Percentiles rank a stretch among this genome's conserved stretches.
Evolutionary conservation across 2,113 vertebrate genomes (phyloP).

Genomic region (Neogobius melanostomus): DNA sequence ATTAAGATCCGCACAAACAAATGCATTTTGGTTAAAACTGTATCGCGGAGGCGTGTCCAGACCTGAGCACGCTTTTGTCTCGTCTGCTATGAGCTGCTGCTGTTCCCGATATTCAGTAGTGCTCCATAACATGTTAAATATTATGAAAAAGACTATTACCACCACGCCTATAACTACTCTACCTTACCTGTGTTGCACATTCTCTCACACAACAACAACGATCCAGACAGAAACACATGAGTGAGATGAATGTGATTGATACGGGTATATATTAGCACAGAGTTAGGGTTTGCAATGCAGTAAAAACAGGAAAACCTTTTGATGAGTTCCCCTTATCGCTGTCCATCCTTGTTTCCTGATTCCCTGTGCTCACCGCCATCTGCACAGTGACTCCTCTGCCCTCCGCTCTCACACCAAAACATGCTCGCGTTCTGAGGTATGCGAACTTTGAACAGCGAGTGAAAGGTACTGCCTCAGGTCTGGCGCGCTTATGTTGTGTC

Average conservation of each 20-base stretch:
- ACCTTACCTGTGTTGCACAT: conserved; percentile 3
- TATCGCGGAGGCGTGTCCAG: conserved; percentile 32
- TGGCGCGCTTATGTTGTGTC: conserved; percentile 20
- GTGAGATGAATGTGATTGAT: conserved; percentile 15
- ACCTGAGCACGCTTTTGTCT: conserved; percentile 38
- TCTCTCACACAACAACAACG: conserved; percentile 5
- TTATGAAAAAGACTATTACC: too few relatives aligned
- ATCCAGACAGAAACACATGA: background rate
- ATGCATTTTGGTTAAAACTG: conserved; percentile 21
- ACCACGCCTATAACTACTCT: background rate
- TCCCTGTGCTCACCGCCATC: conserved; percentile 56
- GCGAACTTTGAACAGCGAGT: conserved; percentile 24
- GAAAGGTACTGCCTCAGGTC: conserved; percentile 8
- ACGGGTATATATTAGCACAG: conserved; percentile 2
- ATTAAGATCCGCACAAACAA: conserved; percentile 43
- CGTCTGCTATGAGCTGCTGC: conserved; percentile 26
- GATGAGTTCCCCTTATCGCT: conserved; percentile 74
- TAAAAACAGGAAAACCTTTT: conserved; percentile 78
- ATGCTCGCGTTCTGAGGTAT: conserved; percentile 16
- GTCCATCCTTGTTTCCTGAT: conserved; percentile 75
- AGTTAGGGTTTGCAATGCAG: conserved; percentile 31
- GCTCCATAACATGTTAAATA: background rate
- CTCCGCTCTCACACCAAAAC: conserved; percentile 48
- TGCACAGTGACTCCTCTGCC: conserved; percentile 75
- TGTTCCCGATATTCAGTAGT: background rate